Percentiles rank a stretch among this genome's conserved stretches.
Evolutionary conservation across 2,113 vertebrate genomes (phyloP).

Genomic region (Formicarius rufipectus): DNA sequence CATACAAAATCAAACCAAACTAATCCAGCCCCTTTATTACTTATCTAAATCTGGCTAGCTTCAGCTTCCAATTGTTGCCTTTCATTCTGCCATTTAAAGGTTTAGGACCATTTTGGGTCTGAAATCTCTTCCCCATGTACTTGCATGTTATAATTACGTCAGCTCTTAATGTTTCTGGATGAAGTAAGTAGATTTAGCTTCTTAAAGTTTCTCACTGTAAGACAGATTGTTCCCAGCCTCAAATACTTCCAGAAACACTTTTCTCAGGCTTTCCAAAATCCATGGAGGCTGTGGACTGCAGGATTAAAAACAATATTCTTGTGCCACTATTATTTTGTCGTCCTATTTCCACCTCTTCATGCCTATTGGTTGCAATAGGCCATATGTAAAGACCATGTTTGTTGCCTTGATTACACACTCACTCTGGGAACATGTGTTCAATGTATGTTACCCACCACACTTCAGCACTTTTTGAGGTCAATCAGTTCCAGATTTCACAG

Average conservation of each 20-base stretch:
- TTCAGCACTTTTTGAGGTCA: neutral
- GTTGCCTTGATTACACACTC: neutral
- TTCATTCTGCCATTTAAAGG: neutral
- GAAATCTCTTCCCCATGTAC: slow-evolving; percentile 11
- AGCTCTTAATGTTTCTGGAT: neutral
- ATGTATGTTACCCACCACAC: neutral
- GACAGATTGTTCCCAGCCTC: neutral
- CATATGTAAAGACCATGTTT: neutral
- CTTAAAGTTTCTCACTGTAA: neutral
- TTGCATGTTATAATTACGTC: neutral
- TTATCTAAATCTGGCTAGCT: neutral
- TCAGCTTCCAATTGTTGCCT: neutral
- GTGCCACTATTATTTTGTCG: neutral
- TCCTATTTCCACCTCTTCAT: neutral
- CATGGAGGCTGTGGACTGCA: neutral
- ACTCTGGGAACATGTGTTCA: neutral
- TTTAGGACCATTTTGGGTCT: neutral
- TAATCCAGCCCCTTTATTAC: neutral
- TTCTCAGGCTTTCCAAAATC: neutral
- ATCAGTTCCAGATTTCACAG: neutral
- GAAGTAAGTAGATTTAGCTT: neutral
- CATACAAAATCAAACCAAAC: neutral
- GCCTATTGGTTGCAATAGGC: too few relatives aligned
- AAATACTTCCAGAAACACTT: neutral
- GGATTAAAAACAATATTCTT: neutral